Percentiles rank a stretch among this genome's conserved stretches.
Conservation (phyloP, 2,113 vertebrate species). For the Trematocara marginatum region DNA sequence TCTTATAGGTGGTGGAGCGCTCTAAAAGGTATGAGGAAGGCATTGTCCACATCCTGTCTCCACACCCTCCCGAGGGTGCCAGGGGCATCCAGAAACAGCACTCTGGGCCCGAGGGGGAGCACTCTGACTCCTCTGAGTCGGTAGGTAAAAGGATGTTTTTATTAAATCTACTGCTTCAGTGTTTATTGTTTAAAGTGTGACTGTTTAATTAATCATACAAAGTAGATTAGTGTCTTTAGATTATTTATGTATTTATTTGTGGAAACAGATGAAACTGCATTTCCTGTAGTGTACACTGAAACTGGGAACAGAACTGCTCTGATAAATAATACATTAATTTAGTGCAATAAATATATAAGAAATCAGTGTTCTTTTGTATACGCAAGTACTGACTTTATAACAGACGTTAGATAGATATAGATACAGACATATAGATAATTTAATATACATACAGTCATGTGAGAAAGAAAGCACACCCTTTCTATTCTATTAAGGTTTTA, state of each 20-base stretch:
- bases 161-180: not conserved
- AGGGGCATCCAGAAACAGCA: conserved; percentile 43
- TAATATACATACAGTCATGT: not conserved
- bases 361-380: not conserved
- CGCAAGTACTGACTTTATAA: not conserved
- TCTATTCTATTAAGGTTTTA: not conserved
- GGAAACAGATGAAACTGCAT: not conserved
- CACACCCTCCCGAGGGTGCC: conserved; percentile 74
- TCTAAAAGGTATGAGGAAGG: conserved; percentile 67
- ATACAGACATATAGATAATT: not conserved
- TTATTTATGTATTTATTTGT: not conserved
- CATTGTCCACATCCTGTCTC: conserved; percentile 56
- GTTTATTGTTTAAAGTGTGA: not conserved
- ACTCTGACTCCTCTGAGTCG: conserved; percentile 60
- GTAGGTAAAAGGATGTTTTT: conserved; percentile 67
- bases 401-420: not conserved
- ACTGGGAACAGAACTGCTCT: not conserved
- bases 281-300: not conserved
- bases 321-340: not conserved
- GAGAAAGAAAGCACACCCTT: not conserved
- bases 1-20: conserved; percentile 33
- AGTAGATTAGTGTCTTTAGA: not conserved
- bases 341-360: not conserved
- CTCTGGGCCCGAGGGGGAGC: conserved; percentile 58
- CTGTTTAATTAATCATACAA: not conserved